Conservation (phyloP, 2,113 vertebrate genomes). For the Capra hircus region DNA sequence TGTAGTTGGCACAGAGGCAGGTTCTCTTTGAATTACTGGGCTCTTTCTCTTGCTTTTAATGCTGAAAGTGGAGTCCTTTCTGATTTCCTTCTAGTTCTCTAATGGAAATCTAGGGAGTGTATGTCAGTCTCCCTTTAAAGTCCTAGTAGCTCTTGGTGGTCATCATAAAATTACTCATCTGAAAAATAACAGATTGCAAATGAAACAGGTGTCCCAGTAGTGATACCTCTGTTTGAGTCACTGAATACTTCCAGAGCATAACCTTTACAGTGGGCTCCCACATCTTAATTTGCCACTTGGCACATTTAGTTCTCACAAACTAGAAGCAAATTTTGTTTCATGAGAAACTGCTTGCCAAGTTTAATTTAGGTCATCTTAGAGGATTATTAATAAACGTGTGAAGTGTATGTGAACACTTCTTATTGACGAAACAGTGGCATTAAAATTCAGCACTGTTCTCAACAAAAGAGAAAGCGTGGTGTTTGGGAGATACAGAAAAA, state of each 20-base stretch:
- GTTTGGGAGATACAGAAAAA: constrained; percentile 40
- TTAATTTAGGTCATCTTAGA: constrained; percentile 58
- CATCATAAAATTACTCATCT: not conserved
- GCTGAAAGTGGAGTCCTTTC: not conserved
- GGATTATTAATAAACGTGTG: constrained; percentile 73
- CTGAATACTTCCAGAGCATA: constrained; percentile 38
- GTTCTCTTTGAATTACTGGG: constrained; percentile 3
- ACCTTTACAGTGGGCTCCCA: constrained; percentile 42
- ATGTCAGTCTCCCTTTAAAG: not conserved
- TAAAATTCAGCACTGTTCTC: constrained; percentile 63
- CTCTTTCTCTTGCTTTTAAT: not conserved
- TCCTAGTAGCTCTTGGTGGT: not conserved
- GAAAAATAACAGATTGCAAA: not conserved
- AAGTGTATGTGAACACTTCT: constrained; percentile 35
- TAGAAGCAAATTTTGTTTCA: constrained; percentile 59
- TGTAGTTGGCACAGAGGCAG: not conserved
- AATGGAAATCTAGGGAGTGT: not conserved
- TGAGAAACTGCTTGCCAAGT: constrained; percentile 60
- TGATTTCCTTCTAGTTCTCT: not conserved
- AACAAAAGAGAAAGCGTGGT: not conserved
- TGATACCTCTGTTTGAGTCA: not conserved
- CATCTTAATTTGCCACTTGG: constrained; percentile 41
- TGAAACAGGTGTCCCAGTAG: not conserved
- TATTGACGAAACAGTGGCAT: constrained; percentile 66
- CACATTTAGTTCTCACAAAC: constrained; percentile 52